phyloP scores from a whole-genome alignment of 2,113 vertebrate species.

The Colossoma macropomum region DNA sequence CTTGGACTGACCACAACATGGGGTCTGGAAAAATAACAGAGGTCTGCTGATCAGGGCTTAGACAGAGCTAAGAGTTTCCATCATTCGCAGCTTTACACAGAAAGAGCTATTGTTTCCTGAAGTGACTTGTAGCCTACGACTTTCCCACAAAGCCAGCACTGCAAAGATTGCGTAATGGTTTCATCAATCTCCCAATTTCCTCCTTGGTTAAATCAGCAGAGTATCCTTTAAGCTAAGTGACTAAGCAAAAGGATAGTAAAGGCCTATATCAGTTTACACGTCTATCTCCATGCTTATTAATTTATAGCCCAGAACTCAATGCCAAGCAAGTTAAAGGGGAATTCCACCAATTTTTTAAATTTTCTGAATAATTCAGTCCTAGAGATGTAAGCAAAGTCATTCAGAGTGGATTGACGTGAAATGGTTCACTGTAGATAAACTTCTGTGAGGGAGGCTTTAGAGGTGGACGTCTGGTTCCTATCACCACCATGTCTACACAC shows the following conservation, averaged over 20 bases:
- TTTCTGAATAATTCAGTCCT: too few species aligned
- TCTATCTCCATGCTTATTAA: too few species aligned
- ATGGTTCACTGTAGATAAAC: too few species aligned
- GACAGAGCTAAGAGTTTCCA: not conserved
- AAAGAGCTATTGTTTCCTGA: slow-evolving; percentile 10
- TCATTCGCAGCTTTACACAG: not conserved
- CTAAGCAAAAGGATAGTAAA: not conserved
- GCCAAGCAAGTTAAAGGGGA: too few species aligned
- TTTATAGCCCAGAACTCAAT: too few species aligned
- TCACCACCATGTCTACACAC: too few species aligned
- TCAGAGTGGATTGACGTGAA: too few species aligned
- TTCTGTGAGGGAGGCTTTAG: too few species aligned
- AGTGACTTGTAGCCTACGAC: not conserved
- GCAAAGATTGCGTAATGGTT: not conserved
- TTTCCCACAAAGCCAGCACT: slow-evolving; percentile 27
- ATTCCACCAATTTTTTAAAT: too few species aligned
- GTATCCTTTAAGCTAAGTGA: not conserved
- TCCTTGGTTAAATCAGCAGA: not conserved
- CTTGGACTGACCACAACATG: slow-evolving; percentile 41
- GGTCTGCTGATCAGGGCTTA: slow-evolving; percentile 7
- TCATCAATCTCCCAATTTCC: not conserved
- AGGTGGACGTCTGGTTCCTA: too few species aligned
- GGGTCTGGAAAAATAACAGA: slow-evolving; percentile 48
- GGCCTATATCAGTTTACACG: not conserved
- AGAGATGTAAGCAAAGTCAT: too few species aligned